Evolutionary conservation across 2,888 invertebrate genomes (phyloP), one percentile per base, ranked within the genome.

Genomic region (Conops quadrifasciatus): DNA sequence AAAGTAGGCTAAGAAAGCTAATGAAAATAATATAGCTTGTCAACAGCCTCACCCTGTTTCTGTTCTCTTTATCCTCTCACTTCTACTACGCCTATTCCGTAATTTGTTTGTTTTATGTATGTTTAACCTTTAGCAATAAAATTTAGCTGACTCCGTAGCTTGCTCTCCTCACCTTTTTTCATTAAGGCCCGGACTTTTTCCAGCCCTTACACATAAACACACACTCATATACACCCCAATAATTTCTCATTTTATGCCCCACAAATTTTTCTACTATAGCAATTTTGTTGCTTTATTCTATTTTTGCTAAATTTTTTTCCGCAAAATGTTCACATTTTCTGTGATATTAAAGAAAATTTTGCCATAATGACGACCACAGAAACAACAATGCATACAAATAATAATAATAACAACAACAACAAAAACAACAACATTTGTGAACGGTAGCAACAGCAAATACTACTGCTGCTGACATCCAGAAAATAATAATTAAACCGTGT

Each of bases 401-500:
- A n/a, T 30, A 47, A 47, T 47, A 49, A 49, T 26, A 64, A 49
- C 2, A 21, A 47, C 26, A 64, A 16, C 21, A 59, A 19, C 62
- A 43, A 16, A 30, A 53, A 65, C 51, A 51, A 30, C 53, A 56
- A 49, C 58, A 28, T 26, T 19, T 15, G 28, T 24, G 28, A 58
- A 24, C 16, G 24, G 9, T 15, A 58, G 58, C 26, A 28, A 43
- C 51, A 28, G 21, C 53, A 53, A 56, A 43, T 24, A 51, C 49
- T 49, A 71, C 71, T 70, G 70, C 65, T 75, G 75, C 75, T 77
- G 76, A 75, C 75, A 77, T 72, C 72, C 71, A 75, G 73, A 74
- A 75, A 76, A 76, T 75, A 74, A 75, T 76, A 76, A 75, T 76
- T 75, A 76, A 75, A 75, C 72, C 75, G 73, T 74, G 74, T 74